Conservation (phyloP, 1,140 invertebrate genomes). For the Drosophila azteca region DNA sequence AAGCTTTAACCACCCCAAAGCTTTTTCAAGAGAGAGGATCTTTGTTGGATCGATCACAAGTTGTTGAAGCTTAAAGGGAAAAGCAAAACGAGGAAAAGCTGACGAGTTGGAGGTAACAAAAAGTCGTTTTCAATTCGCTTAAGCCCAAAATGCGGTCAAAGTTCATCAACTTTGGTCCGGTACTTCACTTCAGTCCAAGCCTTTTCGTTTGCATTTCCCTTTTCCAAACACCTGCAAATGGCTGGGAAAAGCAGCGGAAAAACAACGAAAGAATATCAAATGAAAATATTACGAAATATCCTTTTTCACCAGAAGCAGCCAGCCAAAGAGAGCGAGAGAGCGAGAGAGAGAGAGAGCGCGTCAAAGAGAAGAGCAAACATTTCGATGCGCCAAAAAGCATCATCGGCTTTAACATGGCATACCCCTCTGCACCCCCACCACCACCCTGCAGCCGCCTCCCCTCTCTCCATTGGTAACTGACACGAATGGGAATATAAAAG, state of each 20-base stretch:
- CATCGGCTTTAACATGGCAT: conserved; percentile 21
- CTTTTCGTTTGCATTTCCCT: neutral
- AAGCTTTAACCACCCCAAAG: conserved; percentile 16
- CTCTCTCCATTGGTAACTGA: conserved; percentile 21
- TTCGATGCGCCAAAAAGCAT: conserved; percentile 45
- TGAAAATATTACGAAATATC: conserved; percentile 72
- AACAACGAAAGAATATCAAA: conserved; percentile 27
- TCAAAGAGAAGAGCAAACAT: conserved; percentile 15
- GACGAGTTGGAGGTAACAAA: neutral
- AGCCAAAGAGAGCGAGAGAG: no score
- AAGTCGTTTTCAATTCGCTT: conserved; percentile 34
- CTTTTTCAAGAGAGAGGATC: conserved; percentile 5
- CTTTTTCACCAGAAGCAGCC: neutral
- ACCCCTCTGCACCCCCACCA: neutral
- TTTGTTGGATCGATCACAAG: neutral
- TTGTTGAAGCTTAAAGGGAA: no score
- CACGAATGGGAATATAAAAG: conserved; percentile 80
- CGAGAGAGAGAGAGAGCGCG: neutral
- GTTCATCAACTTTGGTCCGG: conserved; percentile 33
- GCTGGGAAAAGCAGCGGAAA: conserved; percentile 60
- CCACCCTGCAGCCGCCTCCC: neutral
- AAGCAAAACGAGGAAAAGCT: neutral
- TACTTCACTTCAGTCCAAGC: neutral
- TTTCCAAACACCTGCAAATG: conserved; percentile 54
- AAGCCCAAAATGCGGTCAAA: conserved; percentile 30